Evolutionary conservation across 92 coral and sea anemone species (phyloP).

Genomic region (Umimayanthus kanabou): DNA sequence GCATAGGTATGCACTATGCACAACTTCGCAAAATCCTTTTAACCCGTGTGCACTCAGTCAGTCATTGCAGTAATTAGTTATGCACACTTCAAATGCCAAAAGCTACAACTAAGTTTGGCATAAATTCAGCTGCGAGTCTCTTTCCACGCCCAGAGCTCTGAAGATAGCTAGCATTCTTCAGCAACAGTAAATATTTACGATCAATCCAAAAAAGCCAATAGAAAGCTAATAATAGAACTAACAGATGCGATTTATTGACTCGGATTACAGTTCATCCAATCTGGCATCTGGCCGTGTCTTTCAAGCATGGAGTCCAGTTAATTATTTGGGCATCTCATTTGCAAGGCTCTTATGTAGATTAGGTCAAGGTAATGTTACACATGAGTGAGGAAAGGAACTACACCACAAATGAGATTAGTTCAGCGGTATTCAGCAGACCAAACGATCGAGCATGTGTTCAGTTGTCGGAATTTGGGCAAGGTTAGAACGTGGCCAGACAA

Average conservation of each 20-base stretch:
- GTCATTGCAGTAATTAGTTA: constrained; percentile 13
- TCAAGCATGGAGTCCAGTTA: background rate
- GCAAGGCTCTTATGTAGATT: constrained; percentile 30
- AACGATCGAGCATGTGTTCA: background rate
- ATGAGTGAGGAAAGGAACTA: constrained; percentile 7
- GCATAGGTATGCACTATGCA: background rate
- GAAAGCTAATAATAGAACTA: constrained; percentile 24
- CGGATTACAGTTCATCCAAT: constrained; percentile 31
- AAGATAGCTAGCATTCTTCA: constrained; percentile 15
- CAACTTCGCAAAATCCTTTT: background rate
- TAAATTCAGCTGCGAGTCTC: constrained; percentile 19
- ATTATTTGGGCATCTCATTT: constrained; percentile 15
- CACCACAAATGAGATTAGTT: background rate
- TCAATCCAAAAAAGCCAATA: constrained; percentile 16
- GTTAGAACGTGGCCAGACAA: background rate
- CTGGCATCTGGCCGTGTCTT: constrained; percentile 21
- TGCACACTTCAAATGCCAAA: constrained; percentile 40
- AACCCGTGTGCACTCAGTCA: constrained; percentile 19
- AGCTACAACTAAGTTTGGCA: background rate
- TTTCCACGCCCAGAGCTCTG: constrained; percentile 38
- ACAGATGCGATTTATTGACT: constrained; percentile 38
- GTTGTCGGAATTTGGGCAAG: background rate
- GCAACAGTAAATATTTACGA: constrained; percentile 31
- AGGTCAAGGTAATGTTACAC: constrained; percentile 35
- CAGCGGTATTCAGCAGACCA: background rate